phyloP scores from a whole-genome alignment of 1,140 invertebrate genomes.

The Trichomalopsis sarcophagae region DNA sequence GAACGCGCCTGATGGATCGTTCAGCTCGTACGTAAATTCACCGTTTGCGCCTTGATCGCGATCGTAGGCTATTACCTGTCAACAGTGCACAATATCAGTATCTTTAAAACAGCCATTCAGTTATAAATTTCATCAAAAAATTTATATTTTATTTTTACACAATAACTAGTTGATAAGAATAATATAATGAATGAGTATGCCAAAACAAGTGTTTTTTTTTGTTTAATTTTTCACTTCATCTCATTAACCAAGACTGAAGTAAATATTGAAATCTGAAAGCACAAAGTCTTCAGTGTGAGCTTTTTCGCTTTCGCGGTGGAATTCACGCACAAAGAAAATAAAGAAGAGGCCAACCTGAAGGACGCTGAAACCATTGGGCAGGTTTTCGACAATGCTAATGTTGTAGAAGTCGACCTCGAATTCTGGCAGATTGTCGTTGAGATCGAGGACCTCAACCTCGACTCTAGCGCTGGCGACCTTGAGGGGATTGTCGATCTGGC shows the following conservation, averaged over 20 bases:
- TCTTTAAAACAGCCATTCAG: neutral
- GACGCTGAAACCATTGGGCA: slow-evolving; percentile 86
- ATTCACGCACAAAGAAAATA: too few species aligned
- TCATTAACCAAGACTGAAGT: too few species aligned
- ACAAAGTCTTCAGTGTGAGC: too few species aligned
- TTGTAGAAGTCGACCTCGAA: slow-evolving; percentile 93
- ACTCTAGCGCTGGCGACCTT: slow-evolving; percentile 83
- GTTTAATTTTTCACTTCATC: too few species aligned
- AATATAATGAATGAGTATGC: too few species aligned
- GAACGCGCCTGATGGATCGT: slow-evolving; percentile 85
- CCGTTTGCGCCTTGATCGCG: slow-evolving; percentile 89
- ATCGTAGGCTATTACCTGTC: slow-evolving; percentile 83
- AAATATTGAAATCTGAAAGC: too few species aligned
- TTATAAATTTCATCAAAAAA: neutral
- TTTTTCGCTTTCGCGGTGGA: too few species aligned
- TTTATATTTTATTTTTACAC: neutral
- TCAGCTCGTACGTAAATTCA: slow-evolving; percentile 86
- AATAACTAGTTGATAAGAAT: too few species aligned
- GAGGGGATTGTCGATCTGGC: slow-evolving; percentile 85
- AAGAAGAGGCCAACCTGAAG: slow-evolving; percentile 66
- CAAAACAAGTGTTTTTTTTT: too few species aligned
- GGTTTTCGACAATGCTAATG: slow-evolving; percentile 92
- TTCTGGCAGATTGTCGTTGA: slow-evolving; percentile 89
- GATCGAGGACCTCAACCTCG: slow-evolving; percentile 86
- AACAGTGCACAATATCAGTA: neutral